These are phyloP conservation scores for Oplegnathus fasciatus DNA, from an alignment of 2,113 vertebrate species.

Conservation along the genomic window DNA sequence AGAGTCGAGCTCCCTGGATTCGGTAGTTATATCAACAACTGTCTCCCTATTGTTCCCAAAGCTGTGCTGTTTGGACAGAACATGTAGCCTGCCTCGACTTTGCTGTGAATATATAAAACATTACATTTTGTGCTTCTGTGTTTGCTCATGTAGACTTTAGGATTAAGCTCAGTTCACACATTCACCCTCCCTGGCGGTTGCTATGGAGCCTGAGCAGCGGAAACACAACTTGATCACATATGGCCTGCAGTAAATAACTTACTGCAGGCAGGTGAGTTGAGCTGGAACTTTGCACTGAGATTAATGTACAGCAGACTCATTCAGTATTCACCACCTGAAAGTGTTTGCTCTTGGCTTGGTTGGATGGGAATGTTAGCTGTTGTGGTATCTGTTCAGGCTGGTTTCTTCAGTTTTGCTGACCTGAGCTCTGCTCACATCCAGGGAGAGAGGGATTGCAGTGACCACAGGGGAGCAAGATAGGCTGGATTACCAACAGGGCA, in stretches of 20 bases:
- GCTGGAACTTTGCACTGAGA: slow-evolving; percentile 18
- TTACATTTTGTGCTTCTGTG: not conserved
- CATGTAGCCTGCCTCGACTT: not conserved
- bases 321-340: not conserved
- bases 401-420: slow-evolving; percentile 8
- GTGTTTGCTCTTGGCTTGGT: slow-evolving; percentile 12
- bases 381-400: not conserved
- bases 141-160: not conserved
- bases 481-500: slow-evolving; percentile 8
- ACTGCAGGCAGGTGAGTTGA: slow-evolving; percentile 26
- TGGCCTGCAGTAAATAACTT: slow-evolving; percentile 50
- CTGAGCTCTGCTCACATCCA: slow-evolving; percentile 4
- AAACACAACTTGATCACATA: slow-evolving; percentile 20
- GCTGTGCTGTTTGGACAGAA: not conserved
- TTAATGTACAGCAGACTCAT: slow-evolving; percentile 22
- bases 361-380: not conserved
- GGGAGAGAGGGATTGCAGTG: not conserved
- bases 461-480: slow-evolving; percentile 5
- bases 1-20: not conserved
- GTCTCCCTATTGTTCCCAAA: not conserved
- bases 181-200: slow-evolving; percentile 41
- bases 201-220: slow-evolving; percentile 46
- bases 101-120: not conserved
- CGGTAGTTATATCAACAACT: not conserved
- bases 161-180: slow-evolving; percentile 5